These are phyloP conservation scores for Pissodes strobi DNA, from an alignment of 1,140 invertebrate genomes.

Conservation along the genomic window DNA sequence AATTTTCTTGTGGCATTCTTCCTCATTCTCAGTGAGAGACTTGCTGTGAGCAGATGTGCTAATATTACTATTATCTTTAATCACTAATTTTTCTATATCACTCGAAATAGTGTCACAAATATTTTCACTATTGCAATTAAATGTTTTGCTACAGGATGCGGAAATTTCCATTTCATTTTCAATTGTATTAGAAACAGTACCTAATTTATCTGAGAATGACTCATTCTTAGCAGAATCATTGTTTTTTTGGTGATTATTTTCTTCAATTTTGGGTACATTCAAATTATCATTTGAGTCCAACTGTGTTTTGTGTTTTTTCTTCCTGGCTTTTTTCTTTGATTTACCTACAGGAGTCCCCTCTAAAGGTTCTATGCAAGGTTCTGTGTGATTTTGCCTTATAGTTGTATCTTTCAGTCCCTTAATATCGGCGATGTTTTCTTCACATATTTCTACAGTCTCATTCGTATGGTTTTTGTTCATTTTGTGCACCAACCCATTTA, in stretches of 20 bases:
- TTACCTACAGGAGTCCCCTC: conserved; percentile 31
- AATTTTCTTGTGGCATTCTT: conserved; percentile 27
- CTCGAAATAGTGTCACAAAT: conserved; percentile 5
- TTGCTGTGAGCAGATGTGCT: background rate
- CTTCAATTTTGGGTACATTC: conserved; percentile 12
- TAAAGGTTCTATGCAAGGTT: too few relatives aligned
- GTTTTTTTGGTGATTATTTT: conserved; percentile 9
- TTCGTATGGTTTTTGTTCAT: conserved; percentile 14
- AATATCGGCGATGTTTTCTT: conserved; percentile 18
- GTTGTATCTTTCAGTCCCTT: background rate
- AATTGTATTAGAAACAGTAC: background rate
- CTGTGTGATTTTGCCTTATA: conserved; percentile 1
- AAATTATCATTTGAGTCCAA: conserved; percentile 41
- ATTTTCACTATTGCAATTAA: conserved; percentile 3
- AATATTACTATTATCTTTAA: conserved; percentile 8
- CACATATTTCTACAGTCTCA: conserved; percentile 8
- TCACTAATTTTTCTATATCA: conserved; percentile 26
- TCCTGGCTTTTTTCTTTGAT: conserved; percentile 36
- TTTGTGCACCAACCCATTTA: conserved; percentile 43
- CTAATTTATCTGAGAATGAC: conserved; percentile 14
- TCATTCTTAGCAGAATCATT: background rate
- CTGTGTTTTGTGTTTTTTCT: conserved; percentile 35
- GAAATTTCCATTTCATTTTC: conserved; percentile 11
- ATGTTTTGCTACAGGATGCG: conserved; percentile 26
- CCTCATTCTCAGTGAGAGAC: background rate